Evolutionary conservation across 2,888 invertebrate species (phyloP).

Genomic region (Autographa gamma): DNA sequence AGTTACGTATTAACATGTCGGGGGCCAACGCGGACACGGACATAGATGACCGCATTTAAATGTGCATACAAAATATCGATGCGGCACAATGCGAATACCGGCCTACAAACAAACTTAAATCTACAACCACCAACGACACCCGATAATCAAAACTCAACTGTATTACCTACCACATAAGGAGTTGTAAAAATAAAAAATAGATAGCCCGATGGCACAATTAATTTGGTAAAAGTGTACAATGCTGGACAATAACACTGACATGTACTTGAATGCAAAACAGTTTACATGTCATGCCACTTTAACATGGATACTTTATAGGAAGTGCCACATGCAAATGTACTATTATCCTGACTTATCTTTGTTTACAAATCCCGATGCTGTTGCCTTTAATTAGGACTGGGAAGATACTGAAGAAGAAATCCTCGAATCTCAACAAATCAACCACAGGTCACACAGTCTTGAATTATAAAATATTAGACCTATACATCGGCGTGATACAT

Average conservation of each 20-base stretch:
- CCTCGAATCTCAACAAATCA: background rate
- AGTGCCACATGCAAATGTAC: slow-evolving; percentile 72
- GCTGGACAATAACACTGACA: slow-evolving; percentile 84
- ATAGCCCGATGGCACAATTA: slow-evolving; percentile 28
- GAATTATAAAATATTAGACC: too few species aligned
- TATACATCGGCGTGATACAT: too few species aligned
- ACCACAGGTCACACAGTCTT: background rate
- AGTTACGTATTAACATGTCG: slow-evolving; percentile 75
- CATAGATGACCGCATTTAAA: slow-evolving; percentile 86
- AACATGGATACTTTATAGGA: slow-evolving; percentile 81
- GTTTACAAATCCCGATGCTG: slow-evolving; percentile 42
- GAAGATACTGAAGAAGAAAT: background rate
- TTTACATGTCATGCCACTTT: slow-evolving; percentile 81
- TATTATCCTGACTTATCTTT: slow-evolving; percentile 54
- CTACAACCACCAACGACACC: slow-evolving; percentile 41
- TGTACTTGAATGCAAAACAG: slow-evolving; percentile 85
- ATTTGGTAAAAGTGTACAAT: slow-evolving; percentile 69
- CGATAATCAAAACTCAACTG: slow-evolving; percentile 55
- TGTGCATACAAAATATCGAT: slow-evolving; percentile 87
- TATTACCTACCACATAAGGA: slow-evolving; percentile 46
- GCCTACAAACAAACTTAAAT: slow-evolving; percentile 68
- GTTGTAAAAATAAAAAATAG: slow-evolving; percentile 33
- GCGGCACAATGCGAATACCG: slow-evolving; percentile 81
- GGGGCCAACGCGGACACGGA: slow-evolving; percentile 69
- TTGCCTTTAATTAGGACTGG: slow-evolving; percentile 32